Evolutionary conservation across 1,140 invertebrate genomes (phyloP).

Genomic region (Chrysomallon squamiferum): DNA sequence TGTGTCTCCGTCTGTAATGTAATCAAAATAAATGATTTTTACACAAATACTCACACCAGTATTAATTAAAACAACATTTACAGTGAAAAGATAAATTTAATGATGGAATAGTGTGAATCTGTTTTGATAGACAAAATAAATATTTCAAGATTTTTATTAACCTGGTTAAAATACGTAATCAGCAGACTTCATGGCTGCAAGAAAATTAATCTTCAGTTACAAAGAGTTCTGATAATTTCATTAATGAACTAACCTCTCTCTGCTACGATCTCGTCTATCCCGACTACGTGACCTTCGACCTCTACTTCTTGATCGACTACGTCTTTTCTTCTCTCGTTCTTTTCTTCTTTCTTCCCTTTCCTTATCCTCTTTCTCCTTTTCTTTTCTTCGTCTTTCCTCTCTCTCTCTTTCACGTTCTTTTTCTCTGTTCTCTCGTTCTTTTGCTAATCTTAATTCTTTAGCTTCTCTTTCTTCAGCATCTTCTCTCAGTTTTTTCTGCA

Average conservation of each 20-base stretch:
- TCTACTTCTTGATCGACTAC: conserved; percentile 39
- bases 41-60: too few species aligned
- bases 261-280: conserved; percentile 15
- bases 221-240: too few species aligned
- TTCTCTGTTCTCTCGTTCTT: conserved; percentile 52
- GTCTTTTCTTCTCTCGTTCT: conserved; percentile 27
- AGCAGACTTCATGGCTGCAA: too few species aligned
- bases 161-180: too few species aligned
- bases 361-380: conserved; percentile 29
- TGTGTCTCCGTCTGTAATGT: too few species aligned
- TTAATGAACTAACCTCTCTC: conserved; percentile 7
- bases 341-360: conserved; percentile 23
- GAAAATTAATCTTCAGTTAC: too few species aligned
- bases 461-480: conserved; percentile 42
- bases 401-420: conserved; percentile 53
- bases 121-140: too few species aligned
- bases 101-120: too few species aligned
- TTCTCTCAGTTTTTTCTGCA: conserved; percentile 33
- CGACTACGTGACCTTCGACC: conserved; percentile 17
- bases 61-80: too few species aligned
- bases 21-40: too few species aligned
- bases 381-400: conserved; percentile 29
- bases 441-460: conserved; percentile 48
- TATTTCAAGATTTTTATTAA: too few species aligned
- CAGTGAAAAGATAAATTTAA: too few species aligned